Conservation (phyloP, 2,797 vertebrate species). For the Mallotus villosus region DNA sequence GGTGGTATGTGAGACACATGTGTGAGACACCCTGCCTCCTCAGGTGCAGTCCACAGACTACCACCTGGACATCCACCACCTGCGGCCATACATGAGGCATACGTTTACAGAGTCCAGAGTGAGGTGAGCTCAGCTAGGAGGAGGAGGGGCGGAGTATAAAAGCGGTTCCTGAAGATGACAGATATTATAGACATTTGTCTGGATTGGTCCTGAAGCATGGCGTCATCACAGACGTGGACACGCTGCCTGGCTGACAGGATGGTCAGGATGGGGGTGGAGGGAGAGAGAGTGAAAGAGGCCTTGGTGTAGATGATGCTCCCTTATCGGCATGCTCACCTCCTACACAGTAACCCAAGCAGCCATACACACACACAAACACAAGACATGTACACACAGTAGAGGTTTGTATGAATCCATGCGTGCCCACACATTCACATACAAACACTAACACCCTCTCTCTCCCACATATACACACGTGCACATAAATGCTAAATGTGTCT, state of each 20-base stretch:
- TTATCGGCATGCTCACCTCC: neutral
- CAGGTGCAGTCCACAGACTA: too few species aligned
- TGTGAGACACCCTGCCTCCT: too few species aligned
- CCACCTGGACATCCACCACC: too few species aligned
- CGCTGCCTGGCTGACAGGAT: neutral
- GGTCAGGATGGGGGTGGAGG: neutral
- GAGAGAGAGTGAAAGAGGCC: neutral
- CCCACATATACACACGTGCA: neutral
- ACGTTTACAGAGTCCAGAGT: neutral
- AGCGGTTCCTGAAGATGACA: too few species aligned
- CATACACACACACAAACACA: slow-evolving; percentile 27
- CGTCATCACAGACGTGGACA: neutral
- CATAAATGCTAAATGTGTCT: neutral
- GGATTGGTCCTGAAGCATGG: slow-evolving; percentile 41
- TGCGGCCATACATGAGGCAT: neutral
- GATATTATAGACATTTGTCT: slow-evolving; percentile 48
- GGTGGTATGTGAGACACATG: too few species aligned
- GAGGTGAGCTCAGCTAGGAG: slow-evolving; percentile 1
- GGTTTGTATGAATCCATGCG: too few species aligned
- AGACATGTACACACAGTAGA: neutral
- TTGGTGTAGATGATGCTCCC: neutral
- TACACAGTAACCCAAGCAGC: slow-evolving; percentile 41
- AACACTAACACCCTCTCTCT: neutral
- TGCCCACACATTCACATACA: slow-evolving; percentile 1
- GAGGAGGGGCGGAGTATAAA: too few species aligned